Evolutionary conservation across 2,888 invertebrate genomes (phyloP), one percentile per base, ranked within the genome.

Genomic region (Limnephilus marmoratus): DNA sequence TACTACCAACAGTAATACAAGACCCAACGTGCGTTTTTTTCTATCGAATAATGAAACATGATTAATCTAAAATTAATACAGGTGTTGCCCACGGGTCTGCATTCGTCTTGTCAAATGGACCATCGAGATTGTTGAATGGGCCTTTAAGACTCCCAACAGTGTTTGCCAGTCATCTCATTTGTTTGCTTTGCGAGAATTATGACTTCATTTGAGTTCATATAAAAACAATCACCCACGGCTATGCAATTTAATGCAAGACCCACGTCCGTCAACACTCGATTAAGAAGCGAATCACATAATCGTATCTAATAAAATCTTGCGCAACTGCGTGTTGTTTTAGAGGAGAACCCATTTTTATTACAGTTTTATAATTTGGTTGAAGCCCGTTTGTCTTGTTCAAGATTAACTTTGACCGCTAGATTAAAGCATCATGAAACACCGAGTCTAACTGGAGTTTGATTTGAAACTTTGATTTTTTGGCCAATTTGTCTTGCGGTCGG

Each of bases 171-270:
- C 49, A 53, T 34, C 80, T 89, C n/a, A 89, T 89, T 81, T 89
- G 45, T 89, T 80, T 89, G 41, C 37, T 89, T 86, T n/a, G 29
- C 41, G 24, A 34, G 81, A 80, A 37, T 89, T 81, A 89, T 37
- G 81, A 80, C 88, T 89, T 89, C 80, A 89, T 89, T 80, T 80
- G 68, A 12, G 68, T 80, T 80, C 88, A 34, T 81, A 80, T 89
- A 81, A 80, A 89, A 37, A 89, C 88, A 89, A 18, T 80, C 88
- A 89, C 88, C 88, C 88, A 80, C 88, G 37, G 80, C 49, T 24
- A 68, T 68, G 68, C 68, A 68, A n/a, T 68, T 24, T 68, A n/a
- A 68, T 68, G 34, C 53, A 31, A 24, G 18, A 53, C 87, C 87
- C 87, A 87, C 87, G 86, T 53, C 24, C 31, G 87, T 49, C 87